Evolutionary conservation across 2,888 invertebrate genomes (phyloP).

Genomic region (Phaonia tiefii): DNA sequence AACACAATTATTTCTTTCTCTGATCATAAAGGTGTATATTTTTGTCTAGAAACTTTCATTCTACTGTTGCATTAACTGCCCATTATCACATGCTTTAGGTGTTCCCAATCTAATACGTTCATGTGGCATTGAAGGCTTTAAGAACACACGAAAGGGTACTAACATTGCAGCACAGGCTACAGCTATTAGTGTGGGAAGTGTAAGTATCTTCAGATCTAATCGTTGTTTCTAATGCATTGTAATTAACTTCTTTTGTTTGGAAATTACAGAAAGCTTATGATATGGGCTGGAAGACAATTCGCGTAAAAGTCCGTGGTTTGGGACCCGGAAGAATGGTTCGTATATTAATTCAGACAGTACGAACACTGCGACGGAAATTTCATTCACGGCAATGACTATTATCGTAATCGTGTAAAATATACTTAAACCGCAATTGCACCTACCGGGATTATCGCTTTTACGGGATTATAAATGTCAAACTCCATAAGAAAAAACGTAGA

Average conservation of each 20-base stretch:
- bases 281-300: conserved; percentile 87
- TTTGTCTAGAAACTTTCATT: background rate
- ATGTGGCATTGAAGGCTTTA: conserved; percentile 96
- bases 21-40: conserved; percentile 84
- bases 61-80: background rate
- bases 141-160: conserved; percentile 96
- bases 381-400: no score
- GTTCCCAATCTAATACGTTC: conserved; percentile 84
- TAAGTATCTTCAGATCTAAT: conserved; percentile 79
- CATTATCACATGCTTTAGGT: conserved; percentile 81
- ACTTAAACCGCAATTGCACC: no score
- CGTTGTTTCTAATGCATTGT: background rate
- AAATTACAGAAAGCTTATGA: conserved; percentile 86
- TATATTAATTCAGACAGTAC: no score
- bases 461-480: no score
- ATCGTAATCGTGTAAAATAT: no score
- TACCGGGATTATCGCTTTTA: no score
- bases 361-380: no score
- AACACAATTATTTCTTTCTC: conserved; percentile 92
- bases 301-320: conserved; percentile 90
- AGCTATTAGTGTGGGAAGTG: conserved; percentile 89
- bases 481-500: no score
- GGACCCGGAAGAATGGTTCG: conserved; percentile 96
- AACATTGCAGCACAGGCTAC: conserved; percentile 98
- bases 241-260: conserved; percentile 18